These are phyloP conservation scores for Elanus axillaris DNA, from an alignment of 2,113 vertebrate species.

Conservation along the genomic window DNA sequence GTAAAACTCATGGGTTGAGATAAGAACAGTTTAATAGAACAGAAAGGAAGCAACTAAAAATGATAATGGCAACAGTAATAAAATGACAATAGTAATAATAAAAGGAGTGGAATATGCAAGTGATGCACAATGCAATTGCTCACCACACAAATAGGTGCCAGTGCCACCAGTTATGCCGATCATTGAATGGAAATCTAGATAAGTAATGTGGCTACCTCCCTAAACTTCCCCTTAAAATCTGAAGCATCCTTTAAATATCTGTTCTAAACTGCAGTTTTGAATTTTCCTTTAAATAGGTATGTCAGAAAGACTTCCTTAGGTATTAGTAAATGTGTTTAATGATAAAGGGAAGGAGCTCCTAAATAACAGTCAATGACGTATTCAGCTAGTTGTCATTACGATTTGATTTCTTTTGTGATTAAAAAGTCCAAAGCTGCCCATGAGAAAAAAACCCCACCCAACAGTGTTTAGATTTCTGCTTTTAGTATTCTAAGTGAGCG, in stretches of 20 bases:
- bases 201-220: fast-evolving
- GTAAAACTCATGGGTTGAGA: too few relatives aligned
- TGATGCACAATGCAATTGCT: too few relatives aligned
- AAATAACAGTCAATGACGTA: background rate
- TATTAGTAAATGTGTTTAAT: background rate
- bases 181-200: background rate
- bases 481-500: background rate
- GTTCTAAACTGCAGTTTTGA: background rate
- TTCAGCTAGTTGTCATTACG: background rate
- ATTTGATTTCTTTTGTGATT: background rate
- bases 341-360: background rate
- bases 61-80: too few relatives aligned
- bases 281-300: background rate
- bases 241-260: background rate
- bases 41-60: too few relatives aligned
- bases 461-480: background rate
- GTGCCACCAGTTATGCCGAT: background rate
- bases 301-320: background rate
- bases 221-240: background rate
- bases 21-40: too few relatives aligned
- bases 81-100: too few relatives aligned
- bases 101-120: too few relatives aligned
- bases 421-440: background rate
- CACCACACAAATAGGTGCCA: background rate
- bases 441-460: background rate